These are phyloP conservation scores for Acromyrmex echinatior DNA, from an alignment of 1,140 invertebrate genomes.

Conservation along the genomic window DNA sequence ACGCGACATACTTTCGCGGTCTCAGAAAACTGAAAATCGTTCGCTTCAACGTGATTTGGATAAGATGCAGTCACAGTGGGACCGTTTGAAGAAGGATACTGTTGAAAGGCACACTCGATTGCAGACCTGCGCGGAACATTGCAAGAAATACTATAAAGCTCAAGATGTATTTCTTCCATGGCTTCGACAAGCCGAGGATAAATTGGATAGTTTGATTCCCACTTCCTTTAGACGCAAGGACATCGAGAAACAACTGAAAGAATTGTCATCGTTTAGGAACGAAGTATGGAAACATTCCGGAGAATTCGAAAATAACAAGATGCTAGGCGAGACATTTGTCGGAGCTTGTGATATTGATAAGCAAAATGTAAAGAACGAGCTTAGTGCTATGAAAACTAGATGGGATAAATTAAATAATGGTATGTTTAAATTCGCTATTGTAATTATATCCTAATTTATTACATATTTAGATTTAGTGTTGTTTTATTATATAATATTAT, in stretches of 20 bases:
- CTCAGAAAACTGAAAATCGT: slow-evolving; percentile 87
- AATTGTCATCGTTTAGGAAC: slow-evolving; percentile 95
- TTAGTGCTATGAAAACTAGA: slow-evolving; percentile 92
- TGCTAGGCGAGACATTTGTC: slow-evolving; percentile 94
- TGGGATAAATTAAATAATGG: slow-evolving; percentile 97
- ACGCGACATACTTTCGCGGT: slow-evolving; percentile 90
- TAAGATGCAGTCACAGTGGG: slow-evolving; percentile 95
- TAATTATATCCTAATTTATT: background rate
- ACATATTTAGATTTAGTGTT: background rate
- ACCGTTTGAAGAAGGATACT: slow-evolving; percentile 94
- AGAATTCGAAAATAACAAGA: slow-evolving; percentile 96
- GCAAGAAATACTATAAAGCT: slow-evolving; percentile 94
- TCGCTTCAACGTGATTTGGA: slow-evolving; percentile 92
- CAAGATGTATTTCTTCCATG: slow-evolving; percentile 96
- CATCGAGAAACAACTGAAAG: slow-evolving; percentile 95
- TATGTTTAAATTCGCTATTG: slow-evolving; percentile 73
- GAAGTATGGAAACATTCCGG: slow-evolving; percentile 97
- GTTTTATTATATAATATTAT: slow-evolving; percentile 19
- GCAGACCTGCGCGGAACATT: slow-evolving; percentile 96
- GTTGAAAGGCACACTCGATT: slow-evolving; percentile 94
- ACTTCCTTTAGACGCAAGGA: slow-evolving; percentile 94
- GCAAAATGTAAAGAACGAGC: slow-evolving; percentile 94
- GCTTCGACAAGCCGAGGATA: slow-evolving; percentile 95
- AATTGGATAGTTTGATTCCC: slow-evolving; percentile 92
- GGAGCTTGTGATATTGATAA: slow-evolving; percentile 96